Evolutionary conservation across 2,797 vertebrate species (phyloP).

Genomic region (Pitangus sulphuratus): DNA sequence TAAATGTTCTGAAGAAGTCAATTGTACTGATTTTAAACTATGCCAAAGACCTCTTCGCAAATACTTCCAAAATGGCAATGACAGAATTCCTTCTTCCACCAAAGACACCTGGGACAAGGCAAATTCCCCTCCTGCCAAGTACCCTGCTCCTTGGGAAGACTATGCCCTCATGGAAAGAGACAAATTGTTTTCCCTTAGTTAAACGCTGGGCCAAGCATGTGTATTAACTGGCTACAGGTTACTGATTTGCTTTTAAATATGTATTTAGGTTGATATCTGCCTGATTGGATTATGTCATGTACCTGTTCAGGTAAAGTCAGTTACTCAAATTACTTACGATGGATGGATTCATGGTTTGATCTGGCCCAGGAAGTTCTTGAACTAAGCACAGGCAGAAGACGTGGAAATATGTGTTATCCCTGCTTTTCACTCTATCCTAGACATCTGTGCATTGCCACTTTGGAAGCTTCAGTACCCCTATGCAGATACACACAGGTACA

Average conservation of each 20-base stretch:
- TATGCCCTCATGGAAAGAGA: not conserved
- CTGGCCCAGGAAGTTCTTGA: not conserved
- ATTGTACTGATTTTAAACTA: not conserved
- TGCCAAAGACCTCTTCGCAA: not conserved
- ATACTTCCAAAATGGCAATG: not conserved
- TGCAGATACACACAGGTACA: not conserved
- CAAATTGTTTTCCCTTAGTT: not conserved
- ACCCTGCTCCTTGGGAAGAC: not conserved
- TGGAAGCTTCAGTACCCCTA: not conserved
- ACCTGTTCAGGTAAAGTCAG: not conserved
- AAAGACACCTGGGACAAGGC: not conserved
- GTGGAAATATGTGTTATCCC: not conserved
- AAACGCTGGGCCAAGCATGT: not conserved
- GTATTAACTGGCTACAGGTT: not conserved
- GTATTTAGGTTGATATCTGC: not conserved
- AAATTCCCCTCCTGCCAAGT: not conserved
- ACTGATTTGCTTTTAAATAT: not conserved
- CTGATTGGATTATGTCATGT: not conserved
- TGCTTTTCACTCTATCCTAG: not conserved
- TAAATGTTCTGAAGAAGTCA: not conserved
- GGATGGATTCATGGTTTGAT: not conserved
- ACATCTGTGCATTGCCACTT: not conserved
- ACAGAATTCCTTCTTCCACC: not conserved
- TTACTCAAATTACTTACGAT: not conserved
- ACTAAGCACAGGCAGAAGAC: not conserved